Conservation (phyloP, 2,888 invertebrate species). For the Chloromyia formosa region DNA sequence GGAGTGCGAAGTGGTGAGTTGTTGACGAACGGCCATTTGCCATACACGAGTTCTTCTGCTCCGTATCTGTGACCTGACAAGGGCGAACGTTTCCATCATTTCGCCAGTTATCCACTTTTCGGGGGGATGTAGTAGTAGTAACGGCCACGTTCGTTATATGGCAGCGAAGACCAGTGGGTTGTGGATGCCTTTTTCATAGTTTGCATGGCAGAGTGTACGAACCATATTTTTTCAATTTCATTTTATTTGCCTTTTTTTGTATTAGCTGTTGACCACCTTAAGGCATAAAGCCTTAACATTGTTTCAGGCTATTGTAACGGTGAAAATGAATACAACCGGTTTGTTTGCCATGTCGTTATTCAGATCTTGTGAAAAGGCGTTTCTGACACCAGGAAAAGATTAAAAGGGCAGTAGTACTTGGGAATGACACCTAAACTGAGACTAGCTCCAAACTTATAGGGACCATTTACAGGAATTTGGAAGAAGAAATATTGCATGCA, state of each 20-base stretch:
- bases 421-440: neutral
- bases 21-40: constrained; percentile 15
- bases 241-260: too few species aligned
- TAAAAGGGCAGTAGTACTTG: neutral
- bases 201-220: neutral
- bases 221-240: constrained; percentile 7
- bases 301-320: constrained; percentile 19
- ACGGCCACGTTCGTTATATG: neutral
- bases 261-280: constrained; percentile 15
- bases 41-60: neutral
- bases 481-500: too few species aligned
- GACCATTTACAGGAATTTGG: neutral
- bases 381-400: neutral
- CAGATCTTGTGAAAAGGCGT: neutral
- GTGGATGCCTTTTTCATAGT: neutral
- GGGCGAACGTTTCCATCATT: constrained; percentile 28
- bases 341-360: constrained; percentile 9
- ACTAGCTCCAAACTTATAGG: neutral
- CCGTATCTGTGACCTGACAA: constrained; percentile 20
- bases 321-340: constrained; percentile 13
- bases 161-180: neutral
- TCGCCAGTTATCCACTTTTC: constrained; percentile 6
- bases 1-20: constrained; percentile 16
- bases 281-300: constrained; percentile 5
- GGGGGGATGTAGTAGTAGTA: neutral